Evolutionary conservation across 2,797 vertebrate genomes (phyloP).

Genomic region (Eupleurogrammus muticus): DNA sequence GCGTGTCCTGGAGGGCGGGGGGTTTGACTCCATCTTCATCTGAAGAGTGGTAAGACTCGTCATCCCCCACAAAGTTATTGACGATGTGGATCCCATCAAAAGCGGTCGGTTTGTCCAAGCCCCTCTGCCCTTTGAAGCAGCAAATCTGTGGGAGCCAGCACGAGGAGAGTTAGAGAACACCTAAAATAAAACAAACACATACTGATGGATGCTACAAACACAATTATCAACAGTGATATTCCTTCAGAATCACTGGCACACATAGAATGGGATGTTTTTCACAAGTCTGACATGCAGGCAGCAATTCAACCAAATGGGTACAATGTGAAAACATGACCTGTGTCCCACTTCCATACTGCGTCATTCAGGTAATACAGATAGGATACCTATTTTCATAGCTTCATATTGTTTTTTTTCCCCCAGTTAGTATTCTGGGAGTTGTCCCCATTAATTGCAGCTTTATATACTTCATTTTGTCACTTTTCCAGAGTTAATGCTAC

Average conservation of each 20-base stretch:
- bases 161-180: neutral
- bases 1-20: constrained; percentile 55
- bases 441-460: neutral
- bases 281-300: constrained; percentile 25
- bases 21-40: constrained; percentile 90
- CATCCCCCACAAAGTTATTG: constrained; percentile 90
- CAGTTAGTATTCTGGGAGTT: neutral
- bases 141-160: constrained; percentile 85
- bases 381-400: neutral
- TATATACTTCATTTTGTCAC: neutral
- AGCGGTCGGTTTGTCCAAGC: constrained; percentile 83
- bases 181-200: neutral
- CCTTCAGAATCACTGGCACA: constrained; percentile 17
- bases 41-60: constrained; percentile 92
- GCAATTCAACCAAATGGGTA: neutral
- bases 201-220: neutral
- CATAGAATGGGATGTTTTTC: neutral
- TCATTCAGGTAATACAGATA: neutral
- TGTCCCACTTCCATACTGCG: constrained; percentile 8
- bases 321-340: neutral
- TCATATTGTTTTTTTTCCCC: neutral
- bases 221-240: neutral
- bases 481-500: neutral
- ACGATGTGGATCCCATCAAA: constrained; percentile 98
- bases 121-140: constrained; percentile 92